These are phyloP conservation scores for Sceloporus tristichus DNA, from an alignment of 2,113 vertebrate species.

Conservation along the genomic window DNA sequence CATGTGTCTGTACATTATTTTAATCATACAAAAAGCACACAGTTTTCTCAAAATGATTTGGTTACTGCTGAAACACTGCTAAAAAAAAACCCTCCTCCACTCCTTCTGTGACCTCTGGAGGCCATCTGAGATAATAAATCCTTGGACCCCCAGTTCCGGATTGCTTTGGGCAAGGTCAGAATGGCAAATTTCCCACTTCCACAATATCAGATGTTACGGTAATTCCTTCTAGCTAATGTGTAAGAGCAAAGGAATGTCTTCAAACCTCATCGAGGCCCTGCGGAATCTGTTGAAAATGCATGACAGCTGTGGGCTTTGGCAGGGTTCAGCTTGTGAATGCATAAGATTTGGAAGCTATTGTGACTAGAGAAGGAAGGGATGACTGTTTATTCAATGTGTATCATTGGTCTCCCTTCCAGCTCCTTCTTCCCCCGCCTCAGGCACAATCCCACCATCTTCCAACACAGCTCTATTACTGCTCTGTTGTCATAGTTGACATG, in stretches of 20 bases:
- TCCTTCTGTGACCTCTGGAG: constrained; percentile 80
- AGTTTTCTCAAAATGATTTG: constrained; percentile 82
- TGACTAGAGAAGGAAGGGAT: constrained; percentile 77
- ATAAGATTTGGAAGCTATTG: constrained; percentile 85
- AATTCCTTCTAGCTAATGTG: constrained; percentile 95
- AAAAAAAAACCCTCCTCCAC: constrained; percentile 33
- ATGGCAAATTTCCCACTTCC: constrained; percentile 95
- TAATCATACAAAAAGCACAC: constrained; percentile 65
- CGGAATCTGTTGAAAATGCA: constrained; percentile 99
- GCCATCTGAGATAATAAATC: constrained; percentile 92
- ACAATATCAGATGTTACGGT: constrained; percentile 98
- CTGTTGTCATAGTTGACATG: constrained; percentile 51
- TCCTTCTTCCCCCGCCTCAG: background rate
- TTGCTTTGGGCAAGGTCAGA: constrained; percentile 92
- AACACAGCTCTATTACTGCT: constrained; percentile 51
- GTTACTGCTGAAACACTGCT: constrained; percentile 54
- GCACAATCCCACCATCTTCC: constrained; percentile 60
- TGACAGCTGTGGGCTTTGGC: constrained; percentile 96
- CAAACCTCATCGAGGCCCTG: constrained; percentile 89
- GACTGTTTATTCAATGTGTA: constrained; percentile 71
- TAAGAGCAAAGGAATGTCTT: constrained; percentile 96
- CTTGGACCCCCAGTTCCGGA: constrained; percentile 88
- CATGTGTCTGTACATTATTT: constrained; percentile 85
- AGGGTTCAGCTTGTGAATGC: constrained; percentile 83
- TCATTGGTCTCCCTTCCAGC: constrained; percentile 34